Conservation (phyloP, 2,797 vertebrate species). For the Prionace glauca region DNA sequence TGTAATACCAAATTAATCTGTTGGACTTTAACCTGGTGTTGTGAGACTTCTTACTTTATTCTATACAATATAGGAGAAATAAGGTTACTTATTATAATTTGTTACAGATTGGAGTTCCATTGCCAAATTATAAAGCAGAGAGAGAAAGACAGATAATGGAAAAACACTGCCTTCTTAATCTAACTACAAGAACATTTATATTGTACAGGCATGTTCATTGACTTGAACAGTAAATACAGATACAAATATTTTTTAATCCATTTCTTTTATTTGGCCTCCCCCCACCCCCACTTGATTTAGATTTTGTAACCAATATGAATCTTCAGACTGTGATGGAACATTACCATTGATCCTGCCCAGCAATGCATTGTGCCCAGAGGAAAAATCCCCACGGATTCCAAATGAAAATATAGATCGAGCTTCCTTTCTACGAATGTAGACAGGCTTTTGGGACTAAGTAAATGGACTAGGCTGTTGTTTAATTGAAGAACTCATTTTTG, state of each 20-base stretch:
- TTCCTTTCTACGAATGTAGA: not conserved
- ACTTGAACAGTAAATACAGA: not conserved
- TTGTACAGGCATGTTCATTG: not conserved
- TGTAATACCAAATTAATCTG: too few species aligned
- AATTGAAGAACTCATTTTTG: not conserved
- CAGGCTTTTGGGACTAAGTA: not conserved
- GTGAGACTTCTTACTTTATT: too few species aligned
- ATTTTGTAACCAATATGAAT: too few species aligned
- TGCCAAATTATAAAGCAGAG: not conserved
- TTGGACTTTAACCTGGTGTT: too few species aligned
- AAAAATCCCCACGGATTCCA: not conserved
- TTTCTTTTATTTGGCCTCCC: too few species aligned
- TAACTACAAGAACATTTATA: not conserved
- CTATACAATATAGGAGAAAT: not conserved
- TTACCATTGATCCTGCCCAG: not conserved
- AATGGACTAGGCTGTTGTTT: too few species aligned
- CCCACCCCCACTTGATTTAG: too few species aligned
- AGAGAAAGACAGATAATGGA: not conserved
- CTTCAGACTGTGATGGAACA: not conserved
- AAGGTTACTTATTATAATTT: not conserved
- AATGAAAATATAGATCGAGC: not conserved
- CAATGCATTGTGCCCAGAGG: not conserved
- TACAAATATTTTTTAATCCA: too few species aligned
- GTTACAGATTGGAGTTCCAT: not conserved
- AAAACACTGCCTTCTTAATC: not conserved